Evolutionary conservation across 2,797 vertebrate genomes (phyloP).

Genomic region (Galaxias olidus): DNA sequence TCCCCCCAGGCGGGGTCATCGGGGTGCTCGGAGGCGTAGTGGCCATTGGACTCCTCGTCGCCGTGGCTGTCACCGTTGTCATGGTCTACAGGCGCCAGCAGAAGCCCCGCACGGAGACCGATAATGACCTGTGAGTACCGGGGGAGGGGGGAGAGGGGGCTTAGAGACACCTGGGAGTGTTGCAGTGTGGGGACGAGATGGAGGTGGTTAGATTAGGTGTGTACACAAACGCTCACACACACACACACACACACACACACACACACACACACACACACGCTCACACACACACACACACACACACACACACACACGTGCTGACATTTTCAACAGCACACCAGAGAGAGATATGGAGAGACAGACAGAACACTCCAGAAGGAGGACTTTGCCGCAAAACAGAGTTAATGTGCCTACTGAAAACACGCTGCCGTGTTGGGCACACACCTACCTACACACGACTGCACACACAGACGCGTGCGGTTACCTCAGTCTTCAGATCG

Average conservation of each 20-base stretch:
- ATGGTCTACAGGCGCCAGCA: constrained; percentile 82
- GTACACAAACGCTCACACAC: not conserved
- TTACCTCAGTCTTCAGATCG: not conserved
- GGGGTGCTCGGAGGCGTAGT: constrained; percentile 82
- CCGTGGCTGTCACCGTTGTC: constrained; percentile 79
- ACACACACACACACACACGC: no score
- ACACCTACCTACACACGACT: not conserved
- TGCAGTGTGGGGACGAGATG: constrained; percentile 34
- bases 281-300: no score
- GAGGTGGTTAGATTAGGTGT: constrained; percentile 57
- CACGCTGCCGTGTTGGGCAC: not conserved
- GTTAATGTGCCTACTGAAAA: constrained; percentile 30
- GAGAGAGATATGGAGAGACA: constrained; percentile 30
- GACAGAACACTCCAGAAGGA: not conserved
- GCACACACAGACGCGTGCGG: not conserved
- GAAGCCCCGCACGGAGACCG: constrained; percentile 73
- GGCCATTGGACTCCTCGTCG: constrained; percentile 78
- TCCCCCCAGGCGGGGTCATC: constrained; percentile 78
- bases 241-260: no score
- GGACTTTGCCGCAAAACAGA: constrained; percentile 38
- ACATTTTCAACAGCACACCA: constrained; percentile 43
- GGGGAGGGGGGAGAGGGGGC: constrained; percentile 8
- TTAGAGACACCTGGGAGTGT: constrained; percentile 32
- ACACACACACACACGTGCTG: no score
- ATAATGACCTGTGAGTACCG: constrained; percentile 84